Conservation (phyloP, 2,797 vertebrate genomes). For the Tamandua tetradactyla region DNA sequence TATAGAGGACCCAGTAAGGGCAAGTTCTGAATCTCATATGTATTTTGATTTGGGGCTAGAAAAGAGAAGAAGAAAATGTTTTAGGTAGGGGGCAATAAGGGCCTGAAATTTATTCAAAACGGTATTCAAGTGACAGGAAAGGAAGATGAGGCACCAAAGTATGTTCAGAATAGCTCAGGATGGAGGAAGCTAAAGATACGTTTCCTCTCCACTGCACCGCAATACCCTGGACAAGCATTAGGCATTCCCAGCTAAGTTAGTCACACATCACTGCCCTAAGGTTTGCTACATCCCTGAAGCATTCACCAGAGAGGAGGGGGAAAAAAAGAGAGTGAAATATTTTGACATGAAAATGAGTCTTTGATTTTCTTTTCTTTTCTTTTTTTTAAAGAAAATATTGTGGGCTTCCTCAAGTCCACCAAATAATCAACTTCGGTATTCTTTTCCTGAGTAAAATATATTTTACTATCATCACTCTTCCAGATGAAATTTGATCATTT, state of each 20-base stretch:
- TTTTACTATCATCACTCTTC: background rate
- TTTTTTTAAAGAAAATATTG: background rate
- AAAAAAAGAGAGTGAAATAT: background rate
- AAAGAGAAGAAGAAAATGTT: background rate
- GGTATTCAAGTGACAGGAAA: background rate
- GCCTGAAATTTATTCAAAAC: background rate
- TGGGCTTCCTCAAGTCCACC: background rate
- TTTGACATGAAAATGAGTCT: background rate
- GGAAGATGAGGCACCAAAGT: background rate
- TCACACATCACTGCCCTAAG: background rate
- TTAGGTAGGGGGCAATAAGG: background rate
- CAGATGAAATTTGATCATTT: background rate
- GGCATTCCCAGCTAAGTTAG: rapidly evolving
- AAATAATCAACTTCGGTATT: background rate
- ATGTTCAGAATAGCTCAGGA: background rate
- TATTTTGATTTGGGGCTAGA: background rate
- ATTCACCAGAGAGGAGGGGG: background rate
- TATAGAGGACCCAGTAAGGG: background rate
- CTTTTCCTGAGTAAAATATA: background rate
- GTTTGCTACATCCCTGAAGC: background rate
- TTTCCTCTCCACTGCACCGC: background rate
- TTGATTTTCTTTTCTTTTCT: background rate
- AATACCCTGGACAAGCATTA: background rate
- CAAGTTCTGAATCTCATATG: background rate
- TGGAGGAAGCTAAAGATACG: background rate